phyloP scores from a whole-genome alignment of 1,140 invertebrate species.

The Eriocheir sinensis region DNA sequence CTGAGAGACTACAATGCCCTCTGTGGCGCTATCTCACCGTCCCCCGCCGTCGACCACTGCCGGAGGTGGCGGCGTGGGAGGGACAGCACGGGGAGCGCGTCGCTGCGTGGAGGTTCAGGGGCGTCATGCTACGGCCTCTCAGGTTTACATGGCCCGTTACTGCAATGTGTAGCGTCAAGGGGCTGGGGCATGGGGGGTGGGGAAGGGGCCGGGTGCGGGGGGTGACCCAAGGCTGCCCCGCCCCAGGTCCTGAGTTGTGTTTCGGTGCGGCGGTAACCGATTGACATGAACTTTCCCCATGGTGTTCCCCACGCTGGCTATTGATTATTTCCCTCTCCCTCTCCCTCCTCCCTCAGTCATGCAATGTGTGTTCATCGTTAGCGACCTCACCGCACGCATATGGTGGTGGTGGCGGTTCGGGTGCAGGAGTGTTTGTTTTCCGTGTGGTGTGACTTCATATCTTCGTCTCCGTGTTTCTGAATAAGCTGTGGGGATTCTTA shows the following conservation, averaged over 20 bases:
- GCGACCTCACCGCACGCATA: background rate
- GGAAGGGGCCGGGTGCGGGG: background rate
- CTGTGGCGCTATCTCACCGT: background rate
- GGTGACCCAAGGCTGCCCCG: background rate
- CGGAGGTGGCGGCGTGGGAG: background rate
- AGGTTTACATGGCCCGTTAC: background rate
- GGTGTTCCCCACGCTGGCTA: background rate
- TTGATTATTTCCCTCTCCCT: background rate
- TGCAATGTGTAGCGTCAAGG: background rate
- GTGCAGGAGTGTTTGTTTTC: background rate
- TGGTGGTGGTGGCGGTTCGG: background rate
- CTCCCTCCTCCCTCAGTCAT: background rate
- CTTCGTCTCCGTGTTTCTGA: background rate
- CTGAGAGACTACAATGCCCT: constrained; percentile 61
- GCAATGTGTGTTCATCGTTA: background rate
- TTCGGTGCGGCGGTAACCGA: background rate
- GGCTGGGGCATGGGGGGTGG: background rate
- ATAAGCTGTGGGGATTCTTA: background rate
- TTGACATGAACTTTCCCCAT: background rate
- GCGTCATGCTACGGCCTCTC: background rate
- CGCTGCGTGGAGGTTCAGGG: background rate
- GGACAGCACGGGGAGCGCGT: background rate
- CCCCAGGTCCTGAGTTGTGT: background rate
- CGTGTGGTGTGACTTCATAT: background rate
- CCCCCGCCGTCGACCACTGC: background rate